Base-by-base conservation (phyloP, 2,797 vertebrate species). In the Phrynocephalus guinanensis region DNA sequence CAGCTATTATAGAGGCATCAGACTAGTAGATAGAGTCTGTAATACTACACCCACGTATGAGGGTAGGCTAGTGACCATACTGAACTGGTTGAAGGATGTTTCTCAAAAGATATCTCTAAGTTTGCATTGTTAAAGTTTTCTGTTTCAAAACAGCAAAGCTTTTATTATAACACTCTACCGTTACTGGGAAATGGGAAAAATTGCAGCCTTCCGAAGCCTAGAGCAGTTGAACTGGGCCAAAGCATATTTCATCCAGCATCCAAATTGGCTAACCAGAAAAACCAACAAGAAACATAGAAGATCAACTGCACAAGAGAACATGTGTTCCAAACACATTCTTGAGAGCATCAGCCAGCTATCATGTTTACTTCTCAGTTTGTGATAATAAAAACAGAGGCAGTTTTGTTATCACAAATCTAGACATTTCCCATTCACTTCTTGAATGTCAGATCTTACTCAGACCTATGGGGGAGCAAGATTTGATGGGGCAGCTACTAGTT, bases 1-100 rank as follows among this genome's bases (percentile, higher is more conserved):
- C 38, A 86, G 60, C 3, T 44, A 75, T 88, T 0, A 0, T 15
- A 85, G 84, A 26, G 77, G 13, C 60, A 87, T 67, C 44, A 13
- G 24, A 50, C 92, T 87, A 82, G 71, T 85, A 76, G 92, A 78
- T 68, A 33, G 20, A 33, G 50, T n/a, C 52, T 63, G 52, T n/a
- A 79, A n/a, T 79, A 30, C 56, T 63, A 24, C 38, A n/a, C 33
- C 80, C 38, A 22, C 38, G 30, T 79, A 63, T 28, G 66, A 33
- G 44, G 18, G 11, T 24, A 75, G 60, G 60, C 18, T 20, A 77
- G 10, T 16, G 38, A 5, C 38, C 5, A 72, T 73, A 85, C 5
- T 85, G 56, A 67, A 48, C 44, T 44, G 60, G 75, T 44, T 28
- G 15, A 38, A 63, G 56, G 33, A 56, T 56, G 18, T 7, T 28